Conservation (phyloP, 64 coral and sea anemone species). For the Astreopora myriophthalma region DNA sequence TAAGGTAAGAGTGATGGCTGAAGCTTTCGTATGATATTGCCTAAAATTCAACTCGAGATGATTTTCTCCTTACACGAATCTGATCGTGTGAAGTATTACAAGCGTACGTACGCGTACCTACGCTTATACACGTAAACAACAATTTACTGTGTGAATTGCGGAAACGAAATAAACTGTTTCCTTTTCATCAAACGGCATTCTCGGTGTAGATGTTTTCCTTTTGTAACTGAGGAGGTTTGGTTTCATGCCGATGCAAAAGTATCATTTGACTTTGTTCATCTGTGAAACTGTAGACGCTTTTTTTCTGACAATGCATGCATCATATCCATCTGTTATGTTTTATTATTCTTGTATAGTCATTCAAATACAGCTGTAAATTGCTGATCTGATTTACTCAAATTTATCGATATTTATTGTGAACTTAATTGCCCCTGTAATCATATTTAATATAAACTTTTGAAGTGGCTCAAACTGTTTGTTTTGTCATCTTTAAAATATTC, state of each 20-base stretch:
- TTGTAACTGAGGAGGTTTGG: background rate
- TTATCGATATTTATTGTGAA: background rate
- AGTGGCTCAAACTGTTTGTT: too few relatives aligned
- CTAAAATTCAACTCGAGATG: too few relatives aligned
- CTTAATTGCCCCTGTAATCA: background rate
- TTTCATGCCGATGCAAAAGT: background rate
- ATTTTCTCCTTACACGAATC: too few relatives aligned
- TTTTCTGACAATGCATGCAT: background rate
- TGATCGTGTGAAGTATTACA: too few relatives aligned
- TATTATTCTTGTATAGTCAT: background rate
- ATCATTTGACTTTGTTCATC: background rate
- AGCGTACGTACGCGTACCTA: background rate
- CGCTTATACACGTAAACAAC: constrained; percentile 4
- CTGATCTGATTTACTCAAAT: background rate
- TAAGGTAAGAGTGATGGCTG: constrained; percentile 58
- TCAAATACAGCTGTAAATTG: background rate
- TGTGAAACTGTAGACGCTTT: background rate
- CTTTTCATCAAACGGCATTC: background rate
- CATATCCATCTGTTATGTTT: too few relatives aligned
- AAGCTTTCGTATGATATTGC: too few relatives aligned
- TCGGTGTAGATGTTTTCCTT: background rate
- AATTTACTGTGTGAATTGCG: background rate
- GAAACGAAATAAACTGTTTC: background rate
- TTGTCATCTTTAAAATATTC: too few relatives aligned
- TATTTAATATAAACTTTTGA: too few relatives aligned